Conservation (phyloP, 2,797 vertebrate genomes). For the Xerus rutilus region DNA sequence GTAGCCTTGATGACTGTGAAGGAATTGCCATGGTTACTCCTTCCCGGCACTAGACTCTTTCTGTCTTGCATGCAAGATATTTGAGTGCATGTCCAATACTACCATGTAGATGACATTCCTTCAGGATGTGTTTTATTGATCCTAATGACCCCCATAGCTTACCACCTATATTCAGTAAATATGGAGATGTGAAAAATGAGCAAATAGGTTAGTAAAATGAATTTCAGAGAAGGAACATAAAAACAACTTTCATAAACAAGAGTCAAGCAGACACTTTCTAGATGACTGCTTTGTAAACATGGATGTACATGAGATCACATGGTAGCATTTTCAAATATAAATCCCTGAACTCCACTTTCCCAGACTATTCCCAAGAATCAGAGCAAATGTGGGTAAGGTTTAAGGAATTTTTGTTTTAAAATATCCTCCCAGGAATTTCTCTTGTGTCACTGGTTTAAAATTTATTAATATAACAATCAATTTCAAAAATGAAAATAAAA, state of each 20-base stretch:
- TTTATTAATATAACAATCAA: background rate
- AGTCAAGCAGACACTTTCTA: background rate
- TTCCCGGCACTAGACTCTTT: background rate
- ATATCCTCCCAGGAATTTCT: background rate
- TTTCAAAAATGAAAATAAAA: constrained; percentile 40
- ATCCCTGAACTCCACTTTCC: background rate
- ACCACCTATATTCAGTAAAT: background rate
- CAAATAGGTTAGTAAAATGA: background rate
- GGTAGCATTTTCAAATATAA: background rate
- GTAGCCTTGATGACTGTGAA: background rate
- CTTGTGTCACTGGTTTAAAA: background rate
- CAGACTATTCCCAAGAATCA: background rate
- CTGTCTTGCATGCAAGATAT: background rate
- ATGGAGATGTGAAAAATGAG: background rate
- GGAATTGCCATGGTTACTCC: background rate
- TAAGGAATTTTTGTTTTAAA: constrained; percentile 6
- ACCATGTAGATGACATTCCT: background rate
- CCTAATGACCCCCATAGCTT: background rate
- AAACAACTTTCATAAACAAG: background rate
- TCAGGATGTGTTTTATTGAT: background rate
- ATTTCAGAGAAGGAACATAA: background rate
- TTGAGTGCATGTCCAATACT: background rate
- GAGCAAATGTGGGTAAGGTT: background rate
- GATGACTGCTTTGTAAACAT: background rate
- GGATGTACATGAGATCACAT: background rate